Evolutionary conservation across 2,113 vertebrate species (phyloP), one percentile per base, ranked within the genome.

Genomic region (Alethe castanea): DNA sequence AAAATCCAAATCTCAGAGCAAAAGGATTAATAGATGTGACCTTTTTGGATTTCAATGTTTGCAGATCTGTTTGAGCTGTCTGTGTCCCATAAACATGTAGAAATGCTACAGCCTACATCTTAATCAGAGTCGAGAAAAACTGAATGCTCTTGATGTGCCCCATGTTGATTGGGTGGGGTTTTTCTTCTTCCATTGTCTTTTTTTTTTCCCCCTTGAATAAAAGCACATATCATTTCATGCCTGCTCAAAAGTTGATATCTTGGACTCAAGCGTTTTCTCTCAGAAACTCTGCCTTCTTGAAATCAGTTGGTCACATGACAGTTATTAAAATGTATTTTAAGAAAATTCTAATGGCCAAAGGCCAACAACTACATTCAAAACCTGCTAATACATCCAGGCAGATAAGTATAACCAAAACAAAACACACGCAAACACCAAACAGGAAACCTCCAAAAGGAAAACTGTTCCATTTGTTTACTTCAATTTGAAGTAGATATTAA

Each of bases 401-500:
- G 95, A 97, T 95, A 97, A 91, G 94, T 94, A 96, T 97, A 97
- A 93, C 74, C 76, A 91, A 93, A 92, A 91, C 66, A 96, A 92
- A 40, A 38, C 54, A 89, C 81, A 81, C 95, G 95, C 80, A 95
- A 96, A 95, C 71, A 93, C 84, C 92, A 95, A 97, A 98, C 94
- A 97, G 90, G 96, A 97, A 97, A 97, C 95, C 97, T 98, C 97
- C 96, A 86, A 98, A 97, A 98, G 97, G 97, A 98, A 96, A 97
- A 98, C 98, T 96, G 97, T 96, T 98, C 97, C 97, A 97, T 96
- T 97, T 97, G 97, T 95, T 97, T 97, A 98, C 98, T 98, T 98
- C 98, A 98, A 98, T 98, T 98, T 98, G 98, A 98, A 98, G 98
- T 97, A 98, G 97, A 97, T 98, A 97, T 96, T 95, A 97, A 97